Evolutionary conservation across 2,888 invertebrate genomes (phyloP), one percentile per base, ranked within the genome.

Genomic region (Pseudococcus jackbeardsleyi): DNA sequence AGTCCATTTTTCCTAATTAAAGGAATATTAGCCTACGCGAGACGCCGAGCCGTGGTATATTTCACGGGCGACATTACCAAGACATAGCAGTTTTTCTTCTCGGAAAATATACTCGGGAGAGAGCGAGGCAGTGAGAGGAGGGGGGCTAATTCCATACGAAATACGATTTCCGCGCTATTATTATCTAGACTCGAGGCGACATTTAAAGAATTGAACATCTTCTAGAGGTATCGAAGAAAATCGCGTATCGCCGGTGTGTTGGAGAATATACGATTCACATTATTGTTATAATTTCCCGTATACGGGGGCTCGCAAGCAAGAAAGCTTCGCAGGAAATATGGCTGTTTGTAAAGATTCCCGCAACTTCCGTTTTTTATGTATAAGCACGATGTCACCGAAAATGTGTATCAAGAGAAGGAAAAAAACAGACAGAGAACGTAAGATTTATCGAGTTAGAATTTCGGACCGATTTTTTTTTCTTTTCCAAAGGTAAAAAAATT

Each of bases 1-100:
- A 86, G 86, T 68, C 86, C 86, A 86, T 68, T 86, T 86, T 86
- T 86, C 86, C 86, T 86, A 86, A 86, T 86, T 86, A 68, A 72
- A 86, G 59, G 46, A 3, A 68, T 59, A 33, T 50, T 84, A 50
- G 79, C n/a, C 17, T 79, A 39, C 22, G 19, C 19, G n/a, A 26
- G 42, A 48, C 17, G 22, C 8, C 17, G 48, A 42, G 22, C 48
- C 17, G 1, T 39, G 42, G 46, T 50, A 26, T n/a, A 26, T 42
- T 84, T 50, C 46, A 79, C 79, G 39, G 64, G 22, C 64, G 64
- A 64, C 64, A 64, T 64, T 17, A 33, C 72, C 17, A 1, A 72
- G 33, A 26, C 8, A 33, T 72, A 17, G 33, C 33, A 33, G 33
- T 33, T 72, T 72, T 68, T 59, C n/a, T 59, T 59, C 59, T 15